A percentile compares a stretch with the other conserved stretches of the same genome.
Conservation (phyloP, 2,888 invertebrate species). For the Oscheius sp. region DNA sequence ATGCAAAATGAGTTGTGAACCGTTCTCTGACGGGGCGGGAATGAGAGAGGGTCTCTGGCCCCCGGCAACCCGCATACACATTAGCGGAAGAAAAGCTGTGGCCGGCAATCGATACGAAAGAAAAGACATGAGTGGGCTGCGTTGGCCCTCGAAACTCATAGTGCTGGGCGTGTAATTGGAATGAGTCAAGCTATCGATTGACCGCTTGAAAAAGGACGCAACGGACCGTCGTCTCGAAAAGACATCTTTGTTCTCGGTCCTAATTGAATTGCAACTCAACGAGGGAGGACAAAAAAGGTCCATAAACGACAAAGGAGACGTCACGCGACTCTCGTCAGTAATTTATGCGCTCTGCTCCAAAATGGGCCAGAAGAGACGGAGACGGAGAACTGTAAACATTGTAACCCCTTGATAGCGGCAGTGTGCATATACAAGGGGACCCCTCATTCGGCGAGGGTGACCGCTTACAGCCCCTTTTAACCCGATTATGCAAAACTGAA, state of each 20-base stretch:
- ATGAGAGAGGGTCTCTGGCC: not conserved
- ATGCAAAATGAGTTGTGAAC: not conserved
- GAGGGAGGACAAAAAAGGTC: not conserved
- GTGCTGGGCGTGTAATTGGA: conserved; percentile 23
- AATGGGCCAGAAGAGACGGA: not conserved
- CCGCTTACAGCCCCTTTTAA: conserved; percentile 12
- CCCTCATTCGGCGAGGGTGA: not conserved
- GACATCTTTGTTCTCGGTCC: not conserved
- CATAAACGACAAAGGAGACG: not conserved
- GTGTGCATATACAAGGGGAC: too few species aligned
- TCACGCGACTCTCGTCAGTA: not conserved
- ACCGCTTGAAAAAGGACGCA: not conserved
- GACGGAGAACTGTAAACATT: not conserved
- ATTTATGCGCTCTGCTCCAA: not conserved
- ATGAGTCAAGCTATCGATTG: conserved; percentile 14
- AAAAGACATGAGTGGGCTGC: conserved; percentile 32
- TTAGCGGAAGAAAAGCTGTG: conserved; percentile 41
- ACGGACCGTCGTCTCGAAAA: not conserved
- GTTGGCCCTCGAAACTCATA: conserved; percentile 32
- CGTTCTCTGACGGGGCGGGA: not conserved
- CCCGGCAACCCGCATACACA: conserved; percentile 27
- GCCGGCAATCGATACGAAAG: conserved; percentile 36
- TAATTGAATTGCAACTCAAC: not conserved
- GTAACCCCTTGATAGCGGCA: too few species aligned
- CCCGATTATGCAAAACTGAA: conserved; percentile 24